Evolutionary conservation across 2,888 invertebrate genomes (phyloP), one percentile per base, ranked within the genome.

Genomic region (Mycogona germanica): DNA sequence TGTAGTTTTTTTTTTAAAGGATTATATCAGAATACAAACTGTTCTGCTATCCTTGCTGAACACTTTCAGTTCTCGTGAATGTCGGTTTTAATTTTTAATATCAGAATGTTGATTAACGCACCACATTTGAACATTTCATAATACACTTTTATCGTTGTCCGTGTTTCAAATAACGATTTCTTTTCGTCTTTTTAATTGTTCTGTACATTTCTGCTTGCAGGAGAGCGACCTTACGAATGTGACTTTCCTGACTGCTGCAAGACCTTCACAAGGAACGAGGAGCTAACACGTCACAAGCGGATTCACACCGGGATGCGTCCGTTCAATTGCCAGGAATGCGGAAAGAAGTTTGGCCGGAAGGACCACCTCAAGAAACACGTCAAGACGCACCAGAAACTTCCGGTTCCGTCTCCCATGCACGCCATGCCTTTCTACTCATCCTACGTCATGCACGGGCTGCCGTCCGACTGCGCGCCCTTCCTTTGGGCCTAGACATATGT

Each of bases 321-420:
- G 1, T 93, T 83, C 67, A 80, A 86, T 0, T 96, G 95, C 66
- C 73, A 78, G 0, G 79, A 84, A 19, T 96, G 95, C 65, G 87
- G 87, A 3, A 96, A 96, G 72, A 79, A 85, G 58, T 96, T 95
- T 67, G 93, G 93, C 0, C 76, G 95, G 41, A 83, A 92, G 62
- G 95, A 96, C 68, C 95, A 96, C 67, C 74, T 96, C 55, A 91
- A 91, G 71, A 96, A 95, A 65, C 95, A 96, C 67, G 82, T 84
- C 55, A 80, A 87, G 64, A 93, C 91, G 0, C 93, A 95, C 62
- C 66, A 67, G 26, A 12, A 45, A 45, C 14, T 41, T 32, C 35
- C 35, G 35, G n/a, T n/a, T n/a, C 35, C 35, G 9, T 32, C 35
- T 12, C 9, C 35, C 9, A 32, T 32, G n/a, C 35, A 9, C 9